Percentiles rank a stretch among this genome's conserved stretches.
These are phyloP conservation scores for Lasioglossum vierecki DNA, from an alignment of 2,888 invertebrate species.

Conservation along the genomic window DNA sequence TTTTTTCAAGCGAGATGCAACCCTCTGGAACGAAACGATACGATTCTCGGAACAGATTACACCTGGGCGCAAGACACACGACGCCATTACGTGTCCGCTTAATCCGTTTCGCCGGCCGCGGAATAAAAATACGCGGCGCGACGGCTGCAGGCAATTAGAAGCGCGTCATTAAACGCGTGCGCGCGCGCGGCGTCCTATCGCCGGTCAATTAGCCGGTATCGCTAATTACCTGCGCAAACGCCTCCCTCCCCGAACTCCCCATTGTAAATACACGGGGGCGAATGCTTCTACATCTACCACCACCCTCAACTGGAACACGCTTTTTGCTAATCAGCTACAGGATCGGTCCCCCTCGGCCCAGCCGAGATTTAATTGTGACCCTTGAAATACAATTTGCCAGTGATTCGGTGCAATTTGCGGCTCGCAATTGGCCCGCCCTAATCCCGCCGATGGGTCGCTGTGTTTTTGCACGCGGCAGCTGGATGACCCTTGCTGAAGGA, in stretches of 20 bases:
- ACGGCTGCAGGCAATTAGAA: slow-evolving; percentile 49
- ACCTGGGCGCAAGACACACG: neutral
- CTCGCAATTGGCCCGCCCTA: neutral
- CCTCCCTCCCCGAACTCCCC: neutral
- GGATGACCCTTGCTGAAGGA: neutral
- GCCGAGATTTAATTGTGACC: slow-evolving; percentile 10
- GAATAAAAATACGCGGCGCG: slow-evolving; percentile 43
- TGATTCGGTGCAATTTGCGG: slow-evolving; percentile 21
- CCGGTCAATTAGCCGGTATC: slow-evolving; percentile 56
- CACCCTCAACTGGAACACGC: neutral
- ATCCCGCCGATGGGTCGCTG: neutral
- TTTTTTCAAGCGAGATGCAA: neutral
- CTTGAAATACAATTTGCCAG: slow-evolving; percentile 28
- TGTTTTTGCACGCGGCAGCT: neutral
- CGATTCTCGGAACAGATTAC: neutral
- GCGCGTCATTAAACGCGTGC: slow-evolving; percentile 48
- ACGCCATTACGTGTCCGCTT: slow-evolving; percentile 34
- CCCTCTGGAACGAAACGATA: neutral
- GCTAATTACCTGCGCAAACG: slow-evolving; percentile 45
- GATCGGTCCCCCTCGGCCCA: neutral
- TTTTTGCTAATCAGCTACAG: slow-evolving; percentile 30
- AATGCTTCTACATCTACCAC: slow-evolving; percentile 8
- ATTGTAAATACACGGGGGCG: slow-evolving; percentile 27
- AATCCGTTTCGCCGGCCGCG: slow-evolving; percentile 29
- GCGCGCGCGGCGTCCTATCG: slow-evolving; percentile 37